Base-by-base conservation (phyloP, 2,113 vertebrate species). In the Acinonyx jubatus region DNA sequence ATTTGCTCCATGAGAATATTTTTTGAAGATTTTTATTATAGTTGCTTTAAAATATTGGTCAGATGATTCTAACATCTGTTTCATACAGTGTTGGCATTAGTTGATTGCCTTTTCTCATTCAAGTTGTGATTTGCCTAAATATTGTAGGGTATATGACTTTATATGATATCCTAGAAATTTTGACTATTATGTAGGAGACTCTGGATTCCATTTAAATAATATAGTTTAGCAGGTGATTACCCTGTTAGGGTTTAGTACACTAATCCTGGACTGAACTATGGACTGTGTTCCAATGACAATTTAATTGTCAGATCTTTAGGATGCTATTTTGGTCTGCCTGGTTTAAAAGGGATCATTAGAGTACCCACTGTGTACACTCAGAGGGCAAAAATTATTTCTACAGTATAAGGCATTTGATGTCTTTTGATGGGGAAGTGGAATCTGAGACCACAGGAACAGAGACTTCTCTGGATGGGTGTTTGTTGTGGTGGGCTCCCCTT, bases 1-100 rank as follows among this genome's bases (percentile, higher is more conserved):
- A 45, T 85, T 84, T 90, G 8, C 63, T 71, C 91, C 63, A 63
- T 25, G 27, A 89, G n/a, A 63, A 71, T 89, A 66, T 33, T 69
- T 63, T 11, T 45, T 8, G 0, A 7, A 68, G 27, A 11, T 69
- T 68, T 57, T 69, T 52, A 55, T 21, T 52, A 29, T 33, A 11
- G 7, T 11, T 86, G 8, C 38, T 86, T 61, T 82, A 95, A 82
- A 61, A 52, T 81, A 21, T 82, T 57, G 69, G 31, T 76, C 76
- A 83, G 31, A 36, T 61, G 41, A 38, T 69, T 81, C 48, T 38
- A 76, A 18, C 12, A 61, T 55, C 74, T 38, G 23, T 86, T 48
- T 63, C 2, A 12, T 76, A 38, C 0, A 14, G n/a, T 33, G 1
- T 45, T 84, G 8, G 5, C 3, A 63, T 50, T 18, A 36, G 0